These are phyloP conservation scores for Sus cebifrons DNA, from an alignment of 2,797 vertebrate species.

Conservation along the genomic window DNA sequence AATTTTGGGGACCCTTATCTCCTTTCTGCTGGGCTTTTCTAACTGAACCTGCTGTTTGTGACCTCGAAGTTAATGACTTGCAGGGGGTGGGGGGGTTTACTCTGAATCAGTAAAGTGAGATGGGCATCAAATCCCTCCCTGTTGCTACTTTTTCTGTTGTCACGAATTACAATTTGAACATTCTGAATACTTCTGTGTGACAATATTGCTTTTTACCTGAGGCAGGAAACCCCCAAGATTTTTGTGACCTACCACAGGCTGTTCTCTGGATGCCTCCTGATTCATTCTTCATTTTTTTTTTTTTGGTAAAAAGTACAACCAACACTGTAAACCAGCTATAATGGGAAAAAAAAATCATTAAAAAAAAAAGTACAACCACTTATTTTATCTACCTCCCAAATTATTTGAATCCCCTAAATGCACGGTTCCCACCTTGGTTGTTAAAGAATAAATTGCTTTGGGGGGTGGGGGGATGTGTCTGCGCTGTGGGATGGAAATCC, in stretches of 20 bases:
- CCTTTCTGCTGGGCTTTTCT: slow-evolving; percentile 1
- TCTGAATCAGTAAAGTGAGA: slow-evolving; percentile 30
- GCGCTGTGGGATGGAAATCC: too few species aligned
- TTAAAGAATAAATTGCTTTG: not conserved
- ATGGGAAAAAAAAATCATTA: too few species aligned
- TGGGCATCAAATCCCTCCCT: not conserved
- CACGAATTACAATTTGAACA: not conserved
- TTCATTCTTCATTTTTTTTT: slow-evolving; percentile 30
- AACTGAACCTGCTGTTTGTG: slow-evolving; percentile 1
- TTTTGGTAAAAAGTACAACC: not conserved
- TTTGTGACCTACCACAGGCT: not conserved
- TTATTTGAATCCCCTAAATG: slow-evolving; percentile 21
- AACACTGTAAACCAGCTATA: too few species aligned
- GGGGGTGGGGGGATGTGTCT: too few species aligned
- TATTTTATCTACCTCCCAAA: not conserved
- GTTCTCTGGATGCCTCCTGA: not conserved
- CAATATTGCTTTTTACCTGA: not conserved
- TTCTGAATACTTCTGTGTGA: not conserved
- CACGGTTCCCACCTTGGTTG: not conserved
- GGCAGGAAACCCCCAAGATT: not conserved
- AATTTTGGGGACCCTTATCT: not conserved
- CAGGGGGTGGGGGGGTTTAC: not conserved
- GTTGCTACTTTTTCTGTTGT: not conserved
- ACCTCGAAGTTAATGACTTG: slow-evolving; percentile 40
- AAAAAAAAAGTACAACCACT: too few species aligned